phyloP scores from a whole-genome alignment of 2,888 invertebrate genomes.

The Hesperia comma region DNA sequence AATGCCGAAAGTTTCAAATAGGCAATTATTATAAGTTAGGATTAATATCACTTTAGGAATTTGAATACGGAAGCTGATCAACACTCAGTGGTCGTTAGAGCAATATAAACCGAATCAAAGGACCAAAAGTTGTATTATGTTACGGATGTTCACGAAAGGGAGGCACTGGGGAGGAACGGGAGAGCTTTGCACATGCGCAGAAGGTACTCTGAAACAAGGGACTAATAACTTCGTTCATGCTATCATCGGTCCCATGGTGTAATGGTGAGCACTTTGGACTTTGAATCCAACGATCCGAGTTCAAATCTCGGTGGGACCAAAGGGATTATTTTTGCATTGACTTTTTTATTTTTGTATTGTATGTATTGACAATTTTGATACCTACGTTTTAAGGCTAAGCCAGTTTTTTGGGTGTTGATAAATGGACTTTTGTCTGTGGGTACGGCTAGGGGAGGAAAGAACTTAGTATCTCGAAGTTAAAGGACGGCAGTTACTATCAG shows the following conservation, averaged over 20 bases:
- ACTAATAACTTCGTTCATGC: neutral
- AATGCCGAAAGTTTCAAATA: no score
- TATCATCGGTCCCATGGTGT: constrained; percentile 82
- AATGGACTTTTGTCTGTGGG: no score
- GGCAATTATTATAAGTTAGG: no score
- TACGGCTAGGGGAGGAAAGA: no score
- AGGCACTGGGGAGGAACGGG: neutral
- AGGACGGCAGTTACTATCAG: no score
- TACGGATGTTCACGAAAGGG: neutral
- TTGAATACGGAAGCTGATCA: no score
- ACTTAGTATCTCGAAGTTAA: no score
- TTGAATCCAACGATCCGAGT: constrained; percentile 91
- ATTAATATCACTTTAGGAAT: no score
- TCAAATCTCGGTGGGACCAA: constrained; percentile 91
- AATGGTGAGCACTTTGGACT: constrained; percentile 89
- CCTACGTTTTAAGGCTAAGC: no score
- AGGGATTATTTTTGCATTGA: constrained; percentile 42
- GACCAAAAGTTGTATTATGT: neutral
- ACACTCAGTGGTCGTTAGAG: neutral
- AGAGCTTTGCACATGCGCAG: neutral
- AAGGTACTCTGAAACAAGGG: neutral
- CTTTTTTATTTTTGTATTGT: constrained; percentile 16
- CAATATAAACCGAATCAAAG: neutral
- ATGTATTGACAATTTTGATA: no score
- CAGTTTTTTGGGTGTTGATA: no score